These are phyloP conservation scores for Indicator maculatus DNA, from an alignment of 2,113 vertebrate genomes.

Conservation along the genomic window DNA sequence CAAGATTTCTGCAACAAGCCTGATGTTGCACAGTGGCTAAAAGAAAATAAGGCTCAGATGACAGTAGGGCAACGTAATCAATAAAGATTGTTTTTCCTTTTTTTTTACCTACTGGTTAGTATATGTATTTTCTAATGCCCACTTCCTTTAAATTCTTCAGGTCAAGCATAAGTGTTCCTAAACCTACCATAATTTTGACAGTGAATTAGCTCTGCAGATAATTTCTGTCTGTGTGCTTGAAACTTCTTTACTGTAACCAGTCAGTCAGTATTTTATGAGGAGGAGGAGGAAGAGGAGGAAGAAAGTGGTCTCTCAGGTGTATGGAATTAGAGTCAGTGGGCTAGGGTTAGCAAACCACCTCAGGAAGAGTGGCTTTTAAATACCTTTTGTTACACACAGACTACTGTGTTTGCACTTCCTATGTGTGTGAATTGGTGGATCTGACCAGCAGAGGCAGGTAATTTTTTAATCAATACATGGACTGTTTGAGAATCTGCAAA, in stretches of 20 bases:
- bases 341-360: background rate
- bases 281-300: background rate
- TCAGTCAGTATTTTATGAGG: background rate
- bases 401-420: background rate
- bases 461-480: background rate
- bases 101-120: background rate
- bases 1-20: background rate
- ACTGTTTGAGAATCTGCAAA: background rate
- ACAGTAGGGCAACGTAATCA: background rate
- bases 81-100: background rate
- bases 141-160: background rate
- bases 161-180: background rate
- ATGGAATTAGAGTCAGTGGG: background rate
- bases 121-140: background rate
- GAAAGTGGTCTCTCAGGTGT: background rate
- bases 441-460: background rate
- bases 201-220: background rate
- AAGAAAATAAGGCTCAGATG: background rate
- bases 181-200: background rate
- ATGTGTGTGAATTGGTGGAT: slow-evolving; percentile 59
- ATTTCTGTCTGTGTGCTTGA: background rate
- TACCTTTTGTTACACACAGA: background rate
- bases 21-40: background rate
- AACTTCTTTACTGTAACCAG: background rate
- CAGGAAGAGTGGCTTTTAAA: background rate